Evolutionary conservation across 2,888 invertebrate species (phyloP), one percentile per base, ranked within the genome.

Genomic region (Epirrhoe alternata): DNA sequence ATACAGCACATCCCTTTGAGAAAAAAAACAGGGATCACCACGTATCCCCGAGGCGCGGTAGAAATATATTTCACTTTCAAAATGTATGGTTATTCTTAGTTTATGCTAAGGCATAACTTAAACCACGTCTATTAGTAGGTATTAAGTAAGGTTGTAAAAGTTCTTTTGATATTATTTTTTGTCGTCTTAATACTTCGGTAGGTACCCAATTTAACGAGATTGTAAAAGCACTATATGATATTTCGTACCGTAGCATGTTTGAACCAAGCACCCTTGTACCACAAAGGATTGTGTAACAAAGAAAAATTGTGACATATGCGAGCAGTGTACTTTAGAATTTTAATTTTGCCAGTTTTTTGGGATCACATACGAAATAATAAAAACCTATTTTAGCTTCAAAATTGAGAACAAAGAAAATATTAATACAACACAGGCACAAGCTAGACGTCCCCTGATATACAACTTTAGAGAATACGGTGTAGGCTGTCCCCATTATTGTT

Each of bases 241-340:
- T 45, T 53, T 61, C 42, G 16, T 45, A 5, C 10, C 38, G 42
- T 8, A 54, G 61, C 24, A 31, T 35, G 49, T 45, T 62, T 49
- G 35, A 64, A 6, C 50, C 3, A 62, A 65, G 54, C 62, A 52
- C 51, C 47, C 56, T 67, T 53, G 38, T 56, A 64, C 64, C 60
- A 67, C 65, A 68, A 64, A 70, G 68, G 65, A 47, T 63, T 55
- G 14, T 49, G 30, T 49, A 58, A 66, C 68, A 70, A 70, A 55
- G 67, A 59, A 60, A 42, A 57, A 61, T 62, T 52, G 50, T 45
- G 14, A 66, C 61, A 50, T 57, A 45, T 59, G 50, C 45, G 45
- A 51, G 51, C 54, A 56, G 53, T 56, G 10, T 53, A 68, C 59
- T 64, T 64, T 62, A 64, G 62, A 68, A 66, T 68, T 71, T 68